phyloP scores from a whole-genome alignment of 2,797 vertebrate species.

The Scomberomorus guttatus region DNA sequence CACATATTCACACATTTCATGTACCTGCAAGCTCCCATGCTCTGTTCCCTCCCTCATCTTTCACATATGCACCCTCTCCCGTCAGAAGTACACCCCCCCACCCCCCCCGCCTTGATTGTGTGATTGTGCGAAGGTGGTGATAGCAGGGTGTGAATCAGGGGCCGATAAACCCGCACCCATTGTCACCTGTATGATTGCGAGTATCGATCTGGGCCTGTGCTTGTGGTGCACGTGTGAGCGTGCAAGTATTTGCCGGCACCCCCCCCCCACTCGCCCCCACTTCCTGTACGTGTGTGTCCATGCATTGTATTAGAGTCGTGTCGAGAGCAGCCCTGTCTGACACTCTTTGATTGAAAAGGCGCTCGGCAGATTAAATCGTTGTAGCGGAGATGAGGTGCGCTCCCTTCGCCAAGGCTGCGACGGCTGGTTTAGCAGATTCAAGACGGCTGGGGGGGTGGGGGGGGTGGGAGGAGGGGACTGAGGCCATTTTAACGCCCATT shows the following conservation, averaged over 20 bases:
- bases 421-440: slow-evolving; percentile 66
- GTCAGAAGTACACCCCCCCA: not conserved
- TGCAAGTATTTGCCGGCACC: slow-evolving; percentile 13
- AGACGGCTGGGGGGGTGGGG: slow-evolving; percentile 20
- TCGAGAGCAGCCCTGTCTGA: slow-evolving; percentile 67
- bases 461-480: slow-evolving; percentile 3
- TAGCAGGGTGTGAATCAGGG: slow-evolving; percentile 64
- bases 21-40: slow-evolving; percentile 70
- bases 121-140: slow-evolving; percentile 63
- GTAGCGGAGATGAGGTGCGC: slow-evolving; percentile 54
- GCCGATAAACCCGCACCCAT: slow-evolving; percentile 58
- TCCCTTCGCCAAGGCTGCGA: slow-evolving; percentile 28
- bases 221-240: not conserved
- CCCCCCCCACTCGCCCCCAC: slow-evolving; percentile 18
- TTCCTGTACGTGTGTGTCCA: slow-evolving; percentile 74
- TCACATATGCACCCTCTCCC: slow-evolving; percentile 45
- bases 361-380: slow-evolving; percentile 75
- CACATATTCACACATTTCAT: slow-evolving; percentile 82
- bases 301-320: slow-evolving; percentile 72
- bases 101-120: slow-evolving; percentile 46
- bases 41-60: slow-evolving; percentile 40
- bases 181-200: slow-evolving; percentile 69
- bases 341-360: slow-evolving; percentile 75
- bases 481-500: slow-evolving; percentile 72
- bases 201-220: slow-evolving; percentile 61